Percentiles rank a stretch among this genome's conserved stretches.
These are phyloP conservation scores for Cariama cristata DNA, from an alignment of 2,113 vertebrate genomes.

Conservation along the genomic window DNA sequence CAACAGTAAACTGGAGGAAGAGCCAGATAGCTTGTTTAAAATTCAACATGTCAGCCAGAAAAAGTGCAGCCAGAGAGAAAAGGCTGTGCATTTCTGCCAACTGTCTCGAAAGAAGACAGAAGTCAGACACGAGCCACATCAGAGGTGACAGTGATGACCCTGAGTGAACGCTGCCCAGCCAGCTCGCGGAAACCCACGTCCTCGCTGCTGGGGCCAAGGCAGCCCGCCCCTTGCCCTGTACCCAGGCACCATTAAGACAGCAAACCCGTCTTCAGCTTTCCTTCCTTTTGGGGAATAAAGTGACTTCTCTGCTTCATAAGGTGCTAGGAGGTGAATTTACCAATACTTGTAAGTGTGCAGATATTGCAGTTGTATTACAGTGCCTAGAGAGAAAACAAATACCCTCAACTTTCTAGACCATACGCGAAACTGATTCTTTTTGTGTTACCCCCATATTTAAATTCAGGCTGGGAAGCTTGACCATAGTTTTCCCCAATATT, in stretches of 20 bases:
- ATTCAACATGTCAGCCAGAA: neutral
- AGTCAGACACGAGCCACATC: neutral
- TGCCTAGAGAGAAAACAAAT: neutral
- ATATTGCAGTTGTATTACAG: neutral
- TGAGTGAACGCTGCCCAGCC: neutral
- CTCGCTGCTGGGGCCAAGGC: neutral
- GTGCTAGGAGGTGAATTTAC: neutral
- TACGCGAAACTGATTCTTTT: neutral
- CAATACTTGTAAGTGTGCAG: neutral
- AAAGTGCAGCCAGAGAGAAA: neutral
- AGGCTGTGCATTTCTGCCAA: neutral
- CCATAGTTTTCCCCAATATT: neutral
- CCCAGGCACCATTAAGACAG: accelerated
- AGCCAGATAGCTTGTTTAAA: neutral
- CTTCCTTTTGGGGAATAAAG: neutral
- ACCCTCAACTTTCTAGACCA: neutral
- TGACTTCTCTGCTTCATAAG: neutral
- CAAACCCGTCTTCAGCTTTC: neutral
- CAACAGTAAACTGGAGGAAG: neutral
- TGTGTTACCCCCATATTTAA: neutral
- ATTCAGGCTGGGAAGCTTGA: neutral
- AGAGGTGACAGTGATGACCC: neutral
- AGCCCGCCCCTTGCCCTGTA: accelerated
- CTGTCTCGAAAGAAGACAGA: neutral
- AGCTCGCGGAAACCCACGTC: neutral